A percentile compares a stretch with the other conserved stretches of the same genome.
Conservation (phyloP, 1,140 invertebrate species). For the Drosophila eugracilis region DNA sequence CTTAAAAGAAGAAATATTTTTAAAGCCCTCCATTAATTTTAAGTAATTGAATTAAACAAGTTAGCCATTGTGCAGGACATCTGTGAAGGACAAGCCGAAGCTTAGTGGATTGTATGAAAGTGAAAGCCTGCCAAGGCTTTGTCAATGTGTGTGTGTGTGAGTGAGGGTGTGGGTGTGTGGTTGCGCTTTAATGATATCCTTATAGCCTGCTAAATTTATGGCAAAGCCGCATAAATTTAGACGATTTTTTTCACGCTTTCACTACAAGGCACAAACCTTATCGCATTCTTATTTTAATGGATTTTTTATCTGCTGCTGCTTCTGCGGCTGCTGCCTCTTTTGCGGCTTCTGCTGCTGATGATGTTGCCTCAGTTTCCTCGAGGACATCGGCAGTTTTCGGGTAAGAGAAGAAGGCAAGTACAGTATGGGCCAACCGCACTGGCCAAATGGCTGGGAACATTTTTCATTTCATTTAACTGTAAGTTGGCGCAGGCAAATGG, state of each 20-base stretch:
- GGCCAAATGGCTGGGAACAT: constrained; percentile 63
- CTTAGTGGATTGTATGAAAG: constrained; percentile 64
- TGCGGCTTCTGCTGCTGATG: constrained; percentile 58
- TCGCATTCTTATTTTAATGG: constrained; percentile 83
- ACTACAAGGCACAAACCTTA: constrained; percentile 72
- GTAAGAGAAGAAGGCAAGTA: constrained; percentile 1
- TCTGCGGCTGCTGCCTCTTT: constrained; percentile 42
- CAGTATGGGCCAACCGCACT: constrained; percentile 29
- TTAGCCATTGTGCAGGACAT: constrained; percentile 20
- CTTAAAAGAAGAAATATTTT: not conserved
- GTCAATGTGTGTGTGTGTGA: constrained; percentile 16
- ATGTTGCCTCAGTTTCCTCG: constrained; percentile 56
- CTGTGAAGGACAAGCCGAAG: constrained; percentile 51
- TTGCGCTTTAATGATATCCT: constrained; percentile 82
- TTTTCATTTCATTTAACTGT: constrained; percentile 78
- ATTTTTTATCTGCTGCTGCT: constrained; percentile 76
- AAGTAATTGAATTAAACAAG: not conserved
- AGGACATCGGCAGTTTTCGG: constrained; percentile 41
- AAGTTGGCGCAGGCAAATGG: constrained; percentile 76
- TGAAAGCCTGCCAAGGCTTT: constrained; percentile 71
- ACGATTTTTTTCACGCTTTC: constrained; percentile 78
- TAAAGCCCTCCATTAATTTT: constrained; percentile 5
- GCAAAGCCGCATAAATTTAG: constrained; percentile 81
- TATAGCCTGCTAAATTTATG: constrained; percentile 81
- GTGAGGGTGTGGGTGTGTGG: constrained; percentile 50